phyloP scores from a whole-genome alignment of 2,113 vertebrate genomes.

The Amphiprion ocellaris region DNA sequence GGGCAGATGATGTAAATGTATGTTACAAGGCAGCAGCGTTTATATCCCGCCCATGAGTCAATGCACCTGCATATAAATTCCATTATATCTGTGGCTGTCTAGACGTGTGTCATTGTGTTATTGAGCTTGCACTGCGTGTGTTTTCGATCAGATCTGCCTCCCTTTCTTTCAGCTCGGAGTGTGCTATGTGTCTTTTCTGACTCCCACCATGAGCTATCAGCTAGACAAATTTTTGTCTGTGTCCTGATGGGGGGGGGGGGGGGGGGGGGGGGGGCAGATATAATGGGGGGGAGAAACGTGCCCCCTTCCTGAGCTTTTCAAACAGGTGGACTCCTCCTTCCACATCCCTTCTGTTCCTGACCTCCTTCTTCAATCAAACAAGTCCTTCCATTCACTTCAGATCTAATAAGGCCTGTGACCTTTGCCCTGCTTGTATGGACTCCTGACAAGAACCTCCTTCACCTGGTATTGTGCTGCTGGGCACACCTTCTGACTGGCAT shows the following conservation, averaged over 20 bases:
- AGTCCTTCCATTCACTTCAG: conserved; percentile 83
- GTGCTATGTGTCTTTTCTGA: conserved; percentile 34
- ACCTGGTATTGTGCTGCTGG: conserved; percentile 90
- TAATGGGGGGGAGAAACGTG: conserved; percentile 46
- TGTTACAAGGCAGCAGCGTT: conserved; percentile 58
- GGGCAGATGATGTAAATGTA: conserved; percentile 59
- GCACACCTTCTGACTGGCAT: conserved; percentile 73
- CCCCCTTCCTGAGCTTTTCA: conserved; percentile 67
- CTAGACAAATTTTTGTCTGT: conserved; percentile 39
- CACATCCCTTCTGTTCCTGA: conserved; percentile 35
- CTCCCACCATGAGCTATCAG: conserved; percentile 51
- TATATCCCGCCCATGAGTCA: conserved; percentile 53
- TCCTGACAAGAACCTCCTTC: conserved; percentile 88
- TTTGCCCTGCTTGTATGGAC: conserved; percentile 83
- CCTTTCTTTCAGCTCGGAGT: conserved; percentile 21
- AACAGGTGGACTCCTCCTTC: conserved; percentile 88
- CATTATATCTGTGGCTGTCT: conserved; percentile 71
- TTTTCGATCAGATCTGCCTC: conserved; percentile 47
- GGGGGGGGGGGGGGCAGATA: conserved; percentile 46
- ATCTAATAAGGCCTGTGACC: conserved; percentile 92
- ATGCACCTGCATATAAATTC: conserved; percentile 72
- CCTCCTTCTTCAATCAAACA: conserved; percentile 54
- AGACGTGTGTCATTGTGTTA: conserved; percentile 76
- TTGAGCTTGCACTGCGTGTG: conserved; percentile 51
- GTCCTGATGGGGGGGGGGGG: conserved; percentile 34